Evolutionary conservation across 2,113 vertebrate species (phyloP), one percentile per base, ranked within the genome.

Genomic region (Gavialis gangeticus): DNA sequence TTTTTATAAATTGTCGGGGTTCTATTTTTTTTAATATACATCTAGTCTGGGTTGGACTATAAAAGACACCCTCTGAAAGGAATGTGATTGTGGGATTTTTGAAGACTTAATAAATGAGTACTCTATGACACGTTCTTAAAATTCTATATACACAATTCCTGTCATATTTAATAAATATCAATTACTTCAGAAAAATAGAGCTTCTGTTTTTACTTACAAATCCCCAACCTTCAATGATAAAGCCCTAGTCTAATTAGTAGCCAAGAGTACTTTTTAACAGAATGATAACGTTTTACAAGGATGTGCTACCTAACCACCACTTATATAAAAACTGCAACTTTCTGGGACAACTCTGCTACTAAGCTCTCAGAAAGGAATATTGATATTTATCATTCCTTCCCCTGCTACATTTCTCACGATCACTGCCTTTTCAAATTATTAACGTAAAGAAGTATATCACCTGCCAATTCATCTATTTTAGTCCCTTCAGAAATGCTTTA

Each of bases 11-110:
- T 88, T 84, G 9, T 15, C 6, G 46, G 46, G 46, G 46, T 46
- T 81, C 82, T 85, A 7, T 83, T 15, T 8, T 75, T 88, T 87
- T 57, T 30, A 25, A 34, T 5, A 28, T 34, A 58, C 27, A 34
- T 58, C 28, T 64, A 55, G 5, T 55, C 0, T 1, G 56, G 3
- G 19, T 11, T 66, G 30, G 60, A 9, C 0, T 69, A 25, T 27
- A 75, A 13, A 11, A 56, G 1, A 59, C 77, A 16, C 19, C 54
- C 11, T 75, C 12, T 84, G 46, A 80, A 6, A 85, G 6, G 19
- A 58, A 6, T 67, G 4, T 66, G 27, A 46, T 13, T 63, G 57
- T 11, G 24, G 13, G 2, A 24, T 67, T 37, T n/a, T 58, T 62
- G 25, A 73, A 46, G 34, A 14, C 24, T 46, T 46, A 73, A 3